Base-by-base conservation (phyloP, 2,888 invertebrate genomes). In the Parapristionchus giblindavisi region DNA sequence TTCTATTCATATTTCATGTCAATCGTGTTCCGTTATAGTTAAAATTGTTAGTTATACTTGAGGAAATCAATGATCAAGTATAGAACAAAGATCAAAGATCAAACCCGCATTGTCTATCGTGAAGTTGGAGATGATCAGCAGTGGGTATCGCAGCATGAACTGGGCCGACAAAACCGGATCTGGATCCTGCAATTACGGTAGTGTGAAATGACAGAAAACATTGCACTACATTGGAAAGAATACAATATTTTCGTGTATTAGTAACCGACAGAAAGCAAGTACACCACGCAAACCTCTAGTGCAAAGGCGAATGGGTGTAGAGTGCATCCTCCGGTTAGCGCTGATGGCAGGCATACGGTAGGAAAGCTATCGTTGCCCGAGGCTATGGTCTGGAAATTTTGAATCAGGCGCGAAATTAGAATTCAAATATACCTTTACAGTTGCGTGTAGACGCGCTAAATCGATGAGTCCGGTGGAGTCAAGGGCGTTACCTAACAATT, bases 91-190 rank as follows among this genome's bases (percentile, higher is more conserved):
- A 52, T 32, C 6, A 11, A 1, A 21, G 32, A 21, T 0, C 65
- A n/a, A 17, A 73, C 73, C 77, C 0, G 86, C 84, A 73, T 88
- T 87, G 74, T 87, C 87, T 29, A 88, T 75, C 0, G 80, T 79
- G 8, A 81, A 75, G 65, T 87, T 84, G n/a, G 78, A 78, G 63
- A 87, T 77, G 51, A 77, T 76, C 4, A 86, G 74, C 43, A 77
- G 76, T 2, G 87, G 87, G 75, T 87, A 87, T 1, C 82, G 75
- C 11, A 80, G 78, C 36, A 83, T 75, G 43, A 82, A 81, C 29
- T 80, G 79, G 21, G 76, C 77, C 0, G 78, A 75, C 58, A 81
- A 38, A 11, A 73, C 61, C 8, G 73, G 73, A 38, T 73, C 73
- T n/a, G 73, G 52, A 24, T 73, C 73, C 73, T 73, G 60, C 11